Evolutionary conservation across 2,888 invertebrate genomes (phyloP), one percentile per base, ranked within the genome.

Genomic region (Doris montereyensis): DNA sequence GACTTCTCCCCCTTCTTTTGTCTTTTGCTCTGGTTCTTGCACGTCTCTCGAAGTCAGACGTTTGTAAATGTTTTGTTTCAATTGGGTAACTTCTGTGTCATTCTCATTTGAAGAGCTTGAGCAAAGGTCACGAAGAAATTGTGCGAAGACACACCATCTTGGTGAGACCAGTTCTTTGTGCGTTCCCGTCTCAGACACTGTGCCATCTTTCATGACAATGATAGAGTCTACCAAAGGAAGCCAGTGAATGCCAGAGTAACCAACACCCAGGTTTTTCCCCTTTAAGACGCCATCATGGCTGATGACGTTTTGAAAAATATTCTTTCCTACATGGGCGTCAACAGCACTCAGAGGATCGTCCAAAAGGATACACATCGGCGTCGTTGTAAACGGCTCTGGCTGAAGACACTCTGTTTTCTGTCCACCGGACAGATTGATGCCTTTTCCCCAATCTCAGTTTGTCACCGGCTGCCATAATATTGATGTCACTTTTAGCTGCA

Each of bases 121-220:
- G 10, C 5, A 13, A 5, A 5, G 5, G 24, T 62, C n/a, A 5
- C 70, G 52, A 13, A 79, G 35, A 52, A 79, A 79, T 70, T 79
- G 79, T 8, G 79, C 70, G 70, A 79, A 79, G 0, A n/a, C n/a
- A 34, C 79, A 30, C 79, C 79, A 30, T 75, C 57, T 35, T 79
- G n/a, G 74, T 17, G 57, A 17, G 1, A 79, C 28, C 1, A 79
- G 79, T 32, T 75, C 34, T 21, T 68, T 58, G 70, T 75, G 75
- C 1, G 75, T 75, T 3, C 79, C 79, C 21, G 30, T 17, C 21
- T 79, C 79, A 4, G 79, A 79, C 13, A 79, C 67, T 26, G 5
- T 2, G 0, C 75, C 75, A 21, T 79, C 79, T 52, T 75, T 74
- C 60, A 79, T 24, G 1, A 79, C 79, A 3, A 79, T 21, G 17